phyloP scores from a whole-genome alignment of 2,888 invertebrate species.

The Smittia sp. region DNA sequence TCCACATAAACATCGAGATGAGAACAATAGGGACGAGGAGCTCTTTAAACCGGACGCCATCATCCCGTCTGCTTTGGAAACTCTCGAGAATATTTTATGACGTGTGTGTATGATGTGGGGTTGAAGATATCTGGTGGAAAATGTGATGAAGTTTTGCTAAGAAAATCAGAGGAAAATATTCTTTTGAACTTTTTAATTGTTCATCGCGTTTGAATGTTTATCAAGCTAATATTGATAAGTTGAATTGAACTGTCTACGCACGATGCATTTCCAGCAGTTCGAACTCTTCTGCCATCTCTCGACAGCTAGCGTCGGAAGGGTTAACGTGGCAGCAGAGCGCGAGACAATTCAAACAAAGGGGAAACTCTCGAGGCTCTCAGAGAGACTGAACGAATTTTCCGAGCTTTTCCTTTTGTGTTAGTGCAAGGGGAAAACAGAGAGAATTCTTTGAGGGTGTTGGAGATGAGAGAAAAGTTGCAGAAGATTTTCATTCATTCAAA shows the following conservation, averaged over 20 bases:
- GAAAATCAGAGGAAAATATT: not conserved
- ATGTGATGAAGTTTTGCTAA: not conserved
- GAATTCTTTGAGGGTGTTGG: not conserved
- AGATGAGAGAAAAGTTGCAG: not conserved
- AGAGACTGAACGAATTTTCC: not conserved
- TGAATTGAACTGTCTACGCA: too few species aligned
- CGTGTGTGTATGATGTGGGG: not conserved
- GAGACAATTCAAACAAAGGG: not conserved
- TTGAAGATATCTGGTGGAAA: not conserved
- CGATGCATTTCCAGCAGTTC: slow-evolving; percentile 7
- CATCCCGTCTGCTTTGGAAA: slow-evolving; percentile 2
- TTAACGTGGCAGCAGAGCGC: not conserved
- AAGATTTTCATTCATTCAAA: slow-evolving; percentile 37
- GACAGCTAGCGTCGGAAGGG: not conserved
- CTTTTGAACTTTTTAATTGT: not conserved
- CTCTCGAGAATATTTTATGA: not conserved
- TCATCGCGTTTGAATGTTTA: not conserved
- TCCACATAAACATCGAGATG: slow-evolving; percentile 25
- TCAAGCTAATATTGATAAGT: too few species aligned
- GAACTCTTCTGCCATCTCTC: slow-evolving; percentile 3
- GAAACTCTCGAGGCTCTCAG: slow-evolving; percentile 18
- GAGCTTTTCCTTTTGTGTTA: slow-evolving; percentile 1
- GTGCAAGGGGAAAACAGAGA: slow-evolving; percentile 28
- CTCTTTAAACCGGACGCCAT: slow-evolving; percentile 35
- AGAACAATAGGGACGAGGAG: slow-evolving; percentile 14